Conservation (phyloP, 2,888 invertebrate species). For the Thelaira solivaga region DNA sequence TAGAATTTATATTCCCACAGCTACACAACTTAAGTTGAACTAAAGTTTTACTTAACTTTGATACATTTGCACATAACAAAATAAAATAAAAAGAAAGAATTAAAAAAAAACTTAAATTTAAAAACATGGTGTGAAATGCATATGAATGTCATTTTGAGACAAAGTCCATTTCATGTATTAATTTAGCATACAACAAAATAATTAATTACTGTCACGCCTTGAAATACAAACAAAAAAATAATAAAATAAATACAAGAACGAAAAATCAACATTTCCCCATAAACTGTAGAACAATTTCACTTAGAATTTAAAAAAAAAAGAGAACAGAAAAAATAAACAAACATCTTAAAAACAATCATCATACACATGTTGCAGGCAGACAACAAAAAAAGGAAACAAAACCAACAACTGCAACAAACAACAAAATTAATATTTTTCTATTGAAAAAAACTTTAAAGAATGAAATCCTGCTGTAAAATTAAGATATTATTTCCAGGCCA, state of each 20-base stretch:
- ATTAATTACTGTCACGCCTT: slow-evolving; percentile 78
- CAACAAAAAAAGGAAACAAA: slow-evolving; percentile 13
- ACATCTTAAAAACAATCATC: slow-evolving; percentile 50
- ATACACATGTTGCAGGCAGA: slow-evolving; percentile 51
- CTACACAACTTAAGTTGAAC: no score
- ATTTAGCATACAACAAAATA: slow-evolving; percentile 69
- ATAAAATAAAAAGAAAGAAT: slow-evolving; percentile 2
- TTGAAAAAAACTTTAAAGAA: background rate
- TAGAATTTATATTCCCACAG: no score
- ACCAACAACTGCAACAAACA: no score
- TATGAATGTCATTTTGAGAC: slow-evolving; percentile 63
- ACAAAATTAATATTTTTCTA: background rate
- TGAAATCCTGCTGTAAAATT: background rate
- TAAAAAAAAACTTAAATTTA: background rate
- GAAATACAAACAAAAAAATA: slow-evolving; percentile 25
- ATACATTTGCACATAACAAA: background rate
- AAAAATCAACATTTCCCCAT: slow-evolving; percentile 35
- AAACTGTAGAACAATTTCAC: slow-evolving; percentile 45
- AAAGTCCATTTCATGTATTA: slow-evolving; percentile 66
- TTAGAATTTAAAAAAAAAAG: slow-evolving; percentile 41
- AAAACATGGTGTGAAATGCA: slow-evolving; percentile 61
- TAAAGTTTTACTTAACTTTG: slow-evolving; percentile 1
- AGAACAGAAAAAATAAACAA: slow-evolving; percentile 7
- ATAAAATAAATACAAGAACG: slow-evolving; percentile 3
- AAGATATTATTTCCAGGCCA: no score